These are phyloP conservation scores for Cricetomys ansorgei DNA, from an alignment of 2,113 vertebrate species.

Conservation along the genomic window DNA sequence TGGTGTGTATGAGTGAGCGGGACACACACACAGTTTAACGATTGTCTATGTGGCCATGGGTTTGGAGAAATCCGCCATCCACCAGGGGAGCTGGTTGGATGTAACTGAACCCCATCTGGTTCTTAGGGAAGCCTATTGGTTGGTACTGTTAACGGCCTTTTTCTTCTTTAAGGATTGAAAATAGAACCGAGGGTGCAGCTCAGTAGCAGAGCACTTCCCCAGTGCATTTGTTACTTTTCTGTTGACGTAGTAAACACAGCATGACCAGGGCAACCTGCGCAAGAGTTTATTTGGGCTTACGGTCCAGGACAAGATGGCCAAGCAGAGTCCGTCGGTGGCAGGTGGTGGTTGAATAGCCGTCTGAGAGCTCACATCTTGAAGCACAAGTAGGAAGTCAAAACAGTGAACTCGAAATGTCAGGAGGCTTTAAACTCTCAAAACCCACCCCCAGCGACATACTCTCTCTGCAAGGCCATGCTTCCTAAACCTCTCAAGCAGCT, in stretches of 20 bases:
- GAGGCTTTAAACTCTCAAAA: background rate
- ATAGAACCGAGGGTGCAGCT: background rate
- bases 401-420: background rate
- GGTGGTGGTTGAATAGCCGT: background rate
- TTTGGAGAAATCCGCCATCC: background rate
- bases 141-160: background rate
- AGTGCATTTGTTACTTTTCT: background rate
- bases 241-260: background rate
- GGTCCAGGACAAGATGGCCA: background rate
- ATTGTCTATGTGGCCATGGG: background rate
- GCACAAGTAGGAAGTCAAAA: background rate
- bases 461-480: background rate
- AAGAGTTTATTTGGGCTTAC: background rate
- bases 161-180: background rate
- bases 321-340: too few species aligned
- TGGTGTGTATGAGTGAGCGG: background rate
- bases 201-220: background rate
- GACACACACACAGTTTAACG: background rate
- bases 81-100: background rate
- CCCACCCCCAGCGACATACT: background rate
- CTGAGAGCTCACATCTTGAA: background rate
- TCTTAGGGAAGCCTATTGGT: background rate
- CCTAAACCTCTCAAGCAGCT: background rate
- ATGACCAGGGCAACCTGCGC: background rate
- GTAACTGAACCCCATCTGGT: background rate